Evolutionary conservation across 2,888 invertebrate genomes (phyloP).

Genomic region (Xestia c-nigrum): DNA sequence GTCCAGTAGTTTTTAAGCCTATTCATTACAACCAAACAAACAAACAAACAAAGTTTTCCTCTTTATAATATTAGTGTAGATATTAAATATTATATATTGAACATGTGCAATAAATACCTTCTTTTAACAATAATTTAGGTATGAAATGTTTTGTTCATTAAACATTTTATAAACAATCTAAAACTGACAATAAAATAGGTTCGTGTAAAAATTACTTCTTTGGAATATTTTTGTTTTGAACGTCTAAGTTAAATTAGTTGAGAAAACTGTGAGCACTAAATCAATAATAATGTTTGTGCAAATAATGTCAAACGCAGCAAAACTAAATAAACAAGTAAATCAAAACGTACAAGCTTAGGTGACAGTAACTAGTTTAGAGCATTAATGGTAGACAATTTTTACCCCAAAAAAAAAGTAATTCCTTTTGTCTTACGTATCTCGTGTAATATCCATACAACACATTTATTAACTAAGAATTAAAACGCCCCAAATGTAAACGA

Average conservation of each 20-base stretch:
- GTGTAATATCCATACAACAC: neutral
- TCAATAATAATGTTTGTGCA: conserved; percentile 27
- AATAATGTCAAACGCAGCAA: conserved; percentile 11
- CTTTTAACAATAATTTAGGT: neutral
- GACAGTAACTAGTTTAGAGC: neutral
- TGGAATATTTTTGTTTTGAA: conserved; percentile 38
- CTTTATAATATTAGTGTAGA: too few relatives aligned
- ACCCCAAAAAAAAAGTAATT: neutral
- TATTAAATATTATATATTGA: too few relatives aligned
- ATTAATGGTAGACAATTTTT: neutral
- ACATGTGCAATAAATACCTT: too few relatives aligned
- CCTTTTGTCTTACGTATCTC: neutral
- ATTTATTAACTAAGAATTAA: neutral
- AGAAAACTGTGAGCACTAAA: conserved; percentile 20
- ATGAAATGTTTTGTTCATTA: neutral
- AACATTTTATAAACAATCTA: conserved; percentile 9
- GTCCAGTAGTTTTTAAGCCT: too few relatives aligned
- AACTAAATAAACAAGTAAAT: neutral
- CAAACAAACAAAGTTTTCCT: too few relatives aligned
- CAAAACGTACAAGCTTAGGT: neutral
- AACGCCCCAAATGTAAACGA: neutral
- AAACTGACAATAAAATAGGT: conserved; percentile 23
- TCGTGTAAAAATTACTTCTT: conserved; percentile 9
- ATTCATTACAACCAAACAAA: too few relatives aligned
- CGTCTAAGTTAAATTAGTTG: conserved; percentile 34